Conservation (phyloP, 2,888 invertebrate genomes). For the Coronaproctus castanopsis region DNA sequence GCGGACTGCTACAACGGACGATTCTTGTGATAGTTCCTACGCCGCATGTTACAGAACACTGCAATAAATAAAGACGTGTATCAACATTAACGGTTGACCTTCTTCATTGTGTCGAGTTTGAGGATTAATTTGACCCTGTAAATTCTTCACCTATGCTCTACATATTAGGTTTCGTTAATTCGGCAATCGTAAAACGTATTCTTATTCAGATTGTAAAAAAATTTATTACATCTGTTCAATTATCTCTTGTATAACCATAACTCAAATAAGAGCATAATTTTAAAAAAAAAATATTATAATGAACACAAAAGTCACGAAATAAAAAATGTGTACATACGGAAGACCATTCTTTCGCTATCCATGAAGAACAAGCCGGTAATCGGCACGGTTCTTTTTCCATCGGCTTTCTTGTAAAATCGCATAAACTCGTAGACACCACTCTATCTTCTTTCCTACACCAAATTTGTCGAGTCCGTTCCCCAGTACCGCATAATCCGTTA, state of each 20-base stretch:
- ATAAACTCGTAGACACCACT: slow-evolving; percentile 27
- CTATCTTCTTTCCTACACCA: slow-evolving; percentile 35
- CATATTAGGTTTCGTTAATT: too few relatives aligned
- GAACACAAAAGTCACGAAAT: too few relatives aligned
- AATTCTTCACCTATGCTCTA: not conserved
- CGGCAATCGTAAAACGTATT: too few relatives aligned
- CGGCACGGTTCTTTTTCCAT: slow-evolving; percentile 28
- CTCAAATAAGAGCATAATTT: too few relatives aligned
- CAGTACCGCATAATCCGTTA: slow-evolving; percentile 42
- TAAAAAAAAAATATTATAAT: too few relatives aligned
- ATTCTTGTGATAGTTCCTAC: slow-evolving; percentile 29
- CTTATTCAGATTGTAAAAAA: too few relatives aligned
- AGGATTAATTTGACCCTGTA: not conserved
- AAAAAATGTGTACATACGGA: too few relatives aligned
- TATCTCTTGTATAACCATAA: too few relatives aligned
- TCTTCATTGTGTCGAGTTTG: too few relatives aligned
- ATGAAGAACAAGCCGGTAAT: slow-evolving; percentile 27
- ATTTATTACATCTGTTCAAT: too few relatives aligned
- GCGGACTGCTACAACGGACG: slow-evolving; percentile 25
- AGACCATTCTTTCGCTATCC: slow-evolving; percentile 20
- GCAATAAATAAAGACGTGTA: slow-evolving; percentile 14
- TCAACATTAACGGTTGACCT: too few relatives aligned
- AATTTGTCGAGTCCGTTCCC: slow-evolving; percentile 31
- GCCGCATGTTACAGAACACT: slow-evolving; percentile 32
- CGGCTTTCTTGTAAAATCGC: slow-evolving; percentile 25